Evolutionary conservation across 2,797 vertebrate genomes (phyloP).

Genomic region (Fundulus diaphanus): DNA sequence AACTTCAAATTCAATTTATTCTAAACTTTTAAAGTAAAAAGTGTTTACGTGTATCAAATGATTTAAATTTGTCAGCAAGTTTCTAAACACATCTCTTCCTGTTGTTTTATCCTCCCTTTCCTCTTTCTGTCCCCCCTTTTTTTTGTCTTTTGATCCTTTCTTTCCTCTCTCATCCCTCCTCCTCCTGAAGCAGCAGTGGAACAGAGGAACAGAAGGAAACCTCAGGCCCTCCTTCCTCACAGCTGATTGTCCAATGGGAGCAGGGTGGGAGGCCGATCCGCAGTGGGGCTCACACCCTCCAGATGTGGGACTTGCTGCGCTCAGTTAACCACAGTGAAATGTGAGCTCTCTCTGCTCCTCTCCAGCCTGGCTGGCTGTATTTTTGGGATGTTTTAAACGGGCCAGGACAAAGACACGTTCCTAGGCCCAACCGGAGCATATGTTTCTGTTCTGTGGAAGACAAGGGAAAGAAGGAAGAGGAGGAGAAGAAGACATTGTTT

Average conservation of each 20-base stretch:
- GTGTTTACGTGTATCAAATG: background rate
- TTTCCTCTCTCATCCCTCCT: constrained; percentile 1
- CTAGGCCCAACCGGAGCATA: constrained; percentile 55
- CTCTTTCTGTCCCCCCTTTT: background rate
- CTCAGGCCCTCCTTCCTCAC: background rate
- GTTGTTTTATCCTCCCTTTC: background rate
- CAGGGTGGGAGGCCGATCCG: constrained; percentile 15
- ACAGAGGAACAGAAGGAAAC: background rate
- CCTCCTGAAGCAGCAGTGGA: constrained; percentile 3
- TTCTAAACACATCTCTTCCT: background rate
- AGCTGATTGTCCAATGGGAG: constrained; percentile 15
- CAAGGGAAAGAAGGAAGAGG: constrained; percentile 7
- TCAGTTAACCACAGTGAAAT: constrained; percentile 55
- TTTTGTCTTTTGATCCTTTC: background rate
- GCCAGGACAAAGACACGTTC: constrained; percentile 66
- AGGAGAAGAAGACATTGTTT: constrained; percentile 1
- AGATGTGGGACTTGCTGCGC: constrained; percentile 47
- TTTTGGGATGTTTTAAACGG: constrained; percentile 66
- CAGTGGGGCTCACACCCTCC: constrained; percentile 40
- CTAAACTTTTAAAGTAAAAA: background rate
- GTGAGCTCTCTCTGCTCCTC: constrained; percentile 47
- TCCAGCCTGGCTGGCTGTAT: constrained; percentile 28
- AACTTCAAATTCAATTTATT: background rate
- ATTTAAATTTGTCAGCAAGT: background rate
- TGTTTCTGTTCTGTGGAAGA: constrained; percentile 38